phyloP scores from a whole-genome alignment of 2,113 vertebrate genomes.

The Elachura formosa region DNA sequence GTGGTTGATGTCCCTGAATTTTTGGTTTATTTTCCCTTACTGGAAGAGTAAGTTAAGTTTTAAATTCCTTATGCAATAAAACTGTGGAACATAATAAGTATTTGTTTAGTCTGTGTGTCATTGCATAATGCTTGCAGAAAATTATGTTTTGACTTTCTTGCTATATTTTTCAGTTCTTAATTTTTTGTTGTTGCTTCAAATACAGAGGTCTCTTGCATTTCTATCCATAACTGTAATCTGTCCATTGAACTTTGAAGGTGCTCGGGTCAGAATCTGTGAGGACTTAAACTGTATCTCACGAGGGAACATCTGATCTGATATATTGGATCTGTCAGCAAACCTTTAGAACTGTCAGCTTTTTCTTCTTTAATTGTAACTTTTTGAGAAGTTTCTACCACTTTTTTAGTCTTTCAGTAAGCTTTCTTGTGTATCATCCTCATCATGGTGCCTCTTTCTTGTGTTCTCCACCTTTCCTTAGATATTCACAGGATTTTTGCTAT shows the following conservation, averaged over 20 bases:
- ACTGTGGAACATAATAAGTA: background rate
- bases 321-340: background rate
- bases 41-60: conserved; percentile 83
- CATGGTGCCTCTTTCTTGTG: background rate
- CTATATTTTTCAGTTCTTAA: background rate
- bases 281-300: background rate
- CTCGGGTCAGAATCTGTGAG: background rate
- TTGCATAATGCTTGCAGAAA: background rate
- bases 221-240: background rate
- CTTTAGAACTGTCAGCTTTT: background rate
- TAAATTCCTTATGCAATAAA: background rate
- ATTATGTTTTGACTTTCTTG: background rate
- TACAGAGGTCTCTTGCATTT: background rate
- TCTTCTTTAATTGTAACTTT: background rate
- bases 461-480: background rate
- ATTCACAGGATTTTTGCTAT: background rate
- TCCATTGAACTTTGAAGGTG: background rate
- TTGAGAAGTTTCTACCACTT: background rate
- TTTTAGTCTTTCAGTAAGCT: background rate
- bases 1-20: conserved; percentile 96
- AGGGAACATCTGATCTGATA: background rate
- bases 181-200: background rate
- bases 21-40: conserved; percentile 93
- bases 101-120: background rate
- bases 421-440: background rate